These are phyloP conservation scores for Procavia capensis DNA, from an alignment of 2,113 vertebrate genomes.

Conservation along the genomic window DNA sequence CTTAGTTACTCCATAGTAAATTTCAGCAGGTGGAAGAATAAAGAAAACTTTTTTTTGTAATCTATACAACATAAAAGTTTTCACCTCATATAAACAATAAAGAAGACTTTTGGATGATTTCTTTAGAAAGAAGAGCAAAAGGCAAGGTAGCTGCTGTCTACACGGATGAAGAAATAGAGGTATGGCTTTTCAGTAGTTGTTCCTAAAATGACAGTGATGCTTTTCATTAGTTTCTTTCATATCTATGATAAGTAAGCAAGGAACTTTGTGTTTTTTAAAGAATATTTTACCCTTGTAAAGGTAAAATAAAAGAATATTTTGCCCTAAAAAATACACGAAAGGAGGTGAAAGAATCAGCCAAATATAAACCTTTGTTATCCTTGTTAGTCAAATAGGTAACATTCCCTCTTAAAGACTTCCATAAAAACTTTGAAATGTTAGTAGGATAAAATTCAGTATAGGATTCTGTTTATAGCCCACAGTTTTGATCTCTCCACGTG, in stretches of 20 bases:
- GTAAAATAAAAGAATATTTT: not conserved
- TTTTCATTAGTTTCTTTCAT: conserved; percentile 28
- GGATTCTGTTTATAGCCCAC: not conserved
- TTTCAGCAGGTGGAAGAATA: not conserved
- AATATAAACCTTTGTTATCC: not conserved
- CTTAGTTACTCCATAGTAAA: not conserved
- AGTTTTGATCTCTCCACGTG: not conserved
- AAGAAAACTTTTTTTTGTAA: not conserved
- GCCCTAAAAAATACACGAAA: conserved; percentile 26
- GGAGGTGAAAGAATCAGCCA: not conserved
- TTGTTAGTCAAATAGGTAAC: not conserved
- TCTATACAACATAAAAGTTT: not conserved
- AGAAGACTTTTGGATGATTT: not conserved
- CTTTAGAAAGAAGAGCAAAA: conserved; percentile 14
- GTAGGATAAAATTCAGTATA: conserved; percentile 38
- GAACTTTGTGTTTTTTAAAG: conserved; percentile 14
- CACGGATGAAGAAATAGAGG: conserved; percentile 38
- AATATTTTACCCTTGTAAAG: not conserved
- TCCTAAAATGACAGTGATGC: not conserved
- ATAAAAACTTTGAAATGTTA: conserved; percentile 19
- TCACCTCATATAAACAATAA: not conserved
- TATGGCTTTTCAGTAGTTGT: not conserved
- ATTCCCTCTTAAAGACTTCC: not conserved
- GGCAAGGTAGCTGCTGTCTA: not conserved
- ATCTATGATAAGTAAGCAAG: not conserved